Base-by-base conservation (phyloP, 2,888 invertebrate species). In the Drosophila meridiana region DNA sequence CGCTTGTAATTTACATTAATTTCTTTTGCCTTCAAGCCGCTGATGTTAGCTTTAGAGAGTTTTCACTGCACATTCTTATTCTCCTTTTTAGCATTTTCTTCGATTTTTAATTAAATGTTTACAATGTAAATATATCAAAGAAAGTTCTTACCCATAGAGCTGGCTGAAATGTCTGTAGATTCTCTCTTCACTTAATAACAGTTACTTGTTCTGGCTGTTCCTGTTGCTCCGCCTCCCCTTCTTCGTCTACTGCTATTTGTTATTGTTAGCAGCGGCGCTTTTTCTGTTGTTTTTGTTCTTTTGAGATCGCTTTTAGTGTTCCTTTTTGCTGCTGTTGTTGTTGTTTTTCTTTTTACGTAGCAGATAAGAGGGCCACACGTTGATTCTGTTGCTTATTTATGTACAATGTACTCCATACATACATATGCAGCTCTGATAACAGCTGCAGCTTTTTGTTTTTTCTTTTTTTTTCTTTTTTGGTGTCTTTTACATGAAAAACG, bases 311-410 rank as follows among this genome's bases (percentile, higher is more conserved):
- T 77, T 63, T 73, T 57, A 20, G 53, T 36, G 65, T 43, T 61
- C 61, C 50, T 68, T 61, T 47, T 32, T 58, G 9, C 20, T 20
- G 20, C 20, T 20, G 20, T 20, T 20, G 20, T 20, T 68, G 58
- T 67, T 69, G 40, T 69, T 64, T 45, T 52, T 64, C n/a, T 58
- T 58, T 43, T 60, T 42, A 52, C 67, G 75, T n/a, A 20, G 60
- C 76, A 73, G 79, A 79, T 79, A 79, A 79, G 69, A 66, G 61
- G 76, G 20, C 63, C 66, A 73, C 80, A 73, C 79, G 70, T 70
- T 78, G 65, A 28, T 43, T 66, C 34, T 47, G 38, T 60, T 57
- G 34, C 61, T 40, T 57, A n/a, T 40, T 40, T 47, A n/a, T 47
- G 40, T 52, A 67, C 45, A 66, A 61, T 36, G 13, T 56, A 52